Percentiles rank a stretch among this genome's conserved stretches.
Conservation (phyloP, 2,113 vertebrate genomes). For the Seriola dumerili region DNA sequence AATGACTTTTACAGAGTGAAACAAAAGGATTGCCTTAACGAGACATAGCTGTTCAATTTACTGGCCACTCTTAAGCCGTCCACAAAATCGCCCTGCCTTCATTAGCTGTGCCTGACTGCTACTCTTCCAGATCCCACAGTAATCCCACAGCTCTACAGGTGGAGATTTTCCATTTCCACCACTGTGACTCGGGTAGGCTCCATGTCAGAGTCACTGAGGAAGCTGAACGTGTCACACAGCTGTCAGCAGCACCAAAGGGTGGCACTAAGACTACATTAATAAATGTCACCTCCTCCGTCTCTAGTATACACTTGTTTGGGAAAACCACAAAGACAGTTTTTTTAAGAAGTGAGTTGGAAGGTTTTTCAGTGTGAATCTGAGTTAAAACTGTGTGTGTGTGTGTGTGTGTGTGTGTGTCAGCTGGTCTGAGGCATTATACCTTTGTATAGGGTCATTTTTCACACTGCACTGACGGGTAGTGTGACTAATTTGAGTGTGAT, state of each 20-base stretch:
- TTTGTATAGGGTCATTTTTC: constrained; percentile 18
- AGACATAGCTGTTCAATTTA: constrained; percentile 58
- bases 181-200: constrained; percentile 31
- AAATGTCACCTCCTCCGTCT: constrained; percentile 20
- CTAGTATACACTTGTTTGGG: constrained; percentile 19
- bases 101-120: constrained; percentile 42
- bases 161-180: constrained; percentile 56
- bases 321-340: constrained; percentile 41
- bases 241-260: constrained; percentile 46
- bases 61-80: constrained; percentile 51
- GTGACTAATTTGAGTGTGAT: constrained; percentile 40
- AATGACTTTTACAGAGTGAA: constrained; percentile 67
- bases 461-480: constrained; percentile 14
- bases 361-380: constrained; percentile 20
- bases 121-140: constrained; percentile 38
- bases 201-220: constrained; percentile 28
- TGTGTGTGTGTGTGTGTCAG: constrained; percentile 23
- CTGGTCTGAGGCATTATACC: constrained; percentile 14
- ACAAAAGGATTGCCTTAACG: constrained; percentile 68
- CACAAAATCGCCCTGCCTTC: constrained; percentile 42
- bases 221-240: constrained; percentile 37
- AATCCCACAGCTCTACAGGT: constrained; percentile 47
- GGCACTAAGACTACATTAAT: constrained; percentile 7
- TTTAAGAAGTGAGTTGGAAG: constrained; percentile 22
- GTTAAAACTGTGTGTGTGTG: constrained; percentile 26